These are phyloP conservation scores for Arenaria interpres DNA, from an alignment of 2,113 vertebrate genomes.

Conservation along the genomic window DNA sequence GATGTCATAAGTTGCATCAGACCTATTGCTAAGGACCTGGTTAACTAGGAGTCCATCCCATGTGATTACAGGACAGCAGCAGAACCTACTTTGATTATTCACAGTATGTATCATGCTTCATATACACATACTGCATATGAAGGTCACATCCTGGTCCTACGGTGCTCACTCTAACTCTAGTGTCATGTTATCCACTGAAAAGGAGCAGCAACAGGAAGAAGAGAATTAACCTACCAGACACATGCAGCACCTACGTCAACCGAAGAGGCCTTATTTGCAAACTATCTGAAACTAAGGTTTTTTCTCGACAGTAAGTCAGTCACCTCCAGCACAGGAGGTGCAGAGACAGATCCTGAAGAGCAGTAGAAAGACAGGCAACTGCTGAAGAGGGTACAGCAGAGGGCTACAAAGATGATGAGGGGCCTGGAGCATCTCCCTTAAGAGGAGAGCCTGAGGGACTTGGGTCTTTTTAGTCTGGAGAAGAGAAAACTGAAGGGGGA, in stretches of 20 bases:
- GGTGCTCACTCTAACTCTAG: background rate
- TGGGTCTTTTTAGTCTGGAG: too few relatives aligned
- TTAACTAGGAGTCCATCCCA: background rate
- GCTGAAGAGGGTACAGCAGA: too few relatives aligned
- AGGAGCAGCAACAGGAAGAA: background rate
- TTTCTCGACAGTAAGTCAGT: background rate
- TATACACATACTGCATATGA: background rate
- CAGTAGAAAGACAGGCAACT: background rate
- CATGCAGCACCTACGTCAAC: background rate
- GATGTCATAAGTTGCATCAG: background rate
- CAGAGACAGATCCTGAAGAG: background rate
- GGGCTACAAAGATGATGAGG: too few relatives aligned
- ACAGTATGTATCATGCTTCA: background rate
- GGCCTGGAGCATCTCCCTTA: too few relatives aligned
- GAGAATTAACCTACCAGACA: background rate
- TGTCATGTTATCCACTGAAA: accelerated
- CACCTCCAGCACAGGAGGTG: background rate
- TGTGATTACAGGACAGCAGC: background rate
- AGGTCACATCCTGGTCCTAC: background rate
- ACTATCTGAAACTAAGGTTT: background rate
- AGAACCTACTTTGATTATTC: background rate
- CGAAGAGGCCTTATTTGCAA: background rate
- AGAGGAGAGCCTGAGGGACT: too few relatives aligned
- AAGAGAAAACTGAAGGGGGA: too few relatives aligned
- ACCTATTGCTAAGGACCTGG: background rate